Conservation (phyloP, 2,113 vertebrate species). For the Leptobrachium ailaonicum region DNA sequence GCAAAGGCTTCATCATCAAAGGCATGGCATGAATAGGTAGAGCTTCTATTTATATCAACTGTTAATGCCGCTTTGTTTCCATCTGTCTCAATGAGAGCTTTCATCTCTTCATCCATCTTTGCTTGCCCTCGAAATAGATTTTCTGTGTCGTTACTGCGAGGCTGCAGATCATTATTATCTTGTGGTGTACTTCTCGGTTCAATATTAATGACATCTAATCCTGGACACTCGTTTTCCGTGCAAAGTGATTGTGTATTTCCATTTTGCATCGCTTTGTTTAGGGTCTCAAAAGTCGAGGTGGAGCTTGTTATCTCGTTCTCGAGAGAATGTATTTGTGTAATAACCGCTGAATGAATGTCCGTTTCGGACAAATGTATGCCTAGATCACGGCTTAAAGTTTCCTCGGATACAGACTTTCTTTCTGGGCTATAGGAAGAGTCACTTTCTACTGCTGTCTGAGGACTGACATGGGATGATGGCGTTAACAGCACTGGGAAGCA, state of each 20-base stretch:
- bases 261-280: conserved; percentile 18
- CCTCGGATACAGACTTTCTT: background rate
- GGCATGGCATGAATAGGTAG: conserved; percentile 8
- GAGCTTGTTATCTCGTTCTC: background rate
- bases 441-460: conserved; percentile 19
- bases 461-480: conserved; percentile 10
- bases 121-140: conserved; percentile 51
- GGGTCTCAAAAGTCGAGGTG: background rate
- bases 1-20: background rate
- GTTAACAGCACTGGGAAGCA: conserved; percentile 52
- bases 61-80: conserved; percentile 59
- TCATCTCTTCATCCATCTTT: conserved; percentile 43
- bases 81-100: conserved; percentile 50
- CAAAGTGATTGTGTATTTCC: conserved; percentile 37
- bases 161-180: conserved; percentile 40
- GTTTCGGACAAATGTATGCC: background rate
- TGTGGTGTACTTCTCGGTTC: conserved; percentile 47
- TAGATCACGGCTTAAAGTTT: background rate
- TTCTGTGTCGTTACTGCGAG: conserved; percentile 31
- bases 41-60: conserved; percentile 56
- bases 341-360: background rate
- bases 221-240: conserved; percentile 25
- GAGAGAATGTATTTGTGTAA: conserved; percentile 20
- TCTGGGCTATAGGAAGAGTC: background rate
- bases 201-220: conserved; percentile 5